Evolutionary conservation across 2,888 invertebrate genomes (phyloP).

Genomic region (Tholera decimalis): DNA sequence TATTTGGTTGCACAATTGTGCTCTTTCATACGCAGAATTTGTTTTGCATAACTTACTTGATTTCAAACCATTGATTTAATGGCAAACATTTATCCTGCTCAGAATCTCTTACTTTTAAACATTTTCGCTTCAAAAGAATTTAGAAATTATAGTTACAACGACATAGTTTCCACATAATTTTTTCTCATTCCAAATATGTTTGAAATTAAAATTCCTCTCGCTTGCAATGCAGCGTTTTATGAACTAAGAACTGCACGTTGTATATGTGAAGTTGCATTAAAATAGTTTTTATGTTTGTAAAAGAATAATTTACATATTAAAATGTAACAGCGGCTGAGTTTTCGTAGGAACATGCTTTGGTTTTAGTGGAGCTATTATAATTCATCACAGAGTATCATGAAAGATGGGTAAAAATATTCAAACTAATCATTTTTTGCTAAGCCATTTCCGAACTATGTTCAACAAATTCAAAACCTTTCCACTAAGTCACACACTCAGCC

Average conservation of each 20-base stretch:
- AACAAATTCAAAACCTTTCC: no score
- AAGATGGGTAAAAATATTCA: no score
- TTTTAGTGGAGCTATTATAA: neutral
- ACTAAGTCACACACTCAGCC: no score
- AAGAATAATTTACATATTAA: neutral
- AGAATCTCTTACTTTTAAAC: neutral
- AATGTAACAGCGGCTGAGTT: neutral
- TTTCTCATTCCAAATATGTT: constrained; percentile 13
- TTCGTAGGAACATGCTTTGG: neutral
- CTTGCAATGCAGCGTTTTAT: constrained; percentile 23
- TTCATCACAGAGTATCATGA: no score
- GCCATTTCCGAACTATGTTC: no score
- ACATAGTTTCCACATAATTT: neutral
- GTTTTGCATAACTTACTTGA: no score
- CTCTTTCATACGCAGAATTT: no score
- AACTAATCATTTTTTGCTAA: no score
- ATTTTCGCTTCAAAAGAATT: neutral
- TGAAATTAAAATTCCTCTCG: constrained; percentile 44
- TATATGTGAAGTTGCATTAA: constrained; percentile 14
- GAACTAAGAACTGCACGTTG: constrained; percentile 26
- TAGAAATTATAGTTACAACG: constrained; percentile 12
- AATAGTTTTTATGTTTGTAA: constrained; percentile 1
- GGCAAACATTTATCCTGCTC: neutral
- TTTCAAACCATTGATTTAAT: neutral
- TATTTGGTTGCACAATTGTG: no score